A percentile compares a stretch with the other conserved stretches of the same genome.
Evolutionary conservation across 1,140 invertebrate genomes (phyloP).

Genomic region (Habropoda laboriosa): DNA sequence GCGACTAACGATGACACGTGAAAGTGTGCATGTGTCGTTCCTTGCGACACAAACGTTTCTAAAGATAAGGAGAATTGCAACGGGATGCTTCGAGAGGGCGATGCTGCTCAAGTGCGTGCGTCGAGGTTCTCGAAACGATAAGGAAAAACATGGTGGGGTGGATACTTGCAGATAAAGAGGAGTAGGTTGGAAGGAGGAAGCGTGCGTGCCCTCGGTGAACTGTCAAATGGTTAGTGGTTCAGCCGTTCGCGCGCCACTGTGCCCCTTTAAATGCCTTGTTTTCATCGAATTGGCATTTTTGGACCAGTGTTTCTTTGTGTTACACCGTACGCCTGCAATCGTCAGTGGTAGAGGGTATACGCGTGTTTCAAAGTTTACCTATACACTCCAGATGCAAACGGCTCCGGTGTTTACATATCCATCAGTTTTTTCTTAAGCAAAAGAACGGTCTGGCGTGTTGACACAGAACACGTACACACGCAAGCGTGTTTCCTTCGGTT

Average conservation of each 20-base stretch:
- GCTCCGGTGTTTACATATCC: conserved; percentile 20
- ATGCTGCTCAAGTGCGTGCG: no score
- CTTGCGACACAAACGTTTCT: background rate
- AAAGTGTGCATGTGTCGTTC: background rate
- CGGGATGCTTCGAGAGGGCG: conserved; percentile 16
- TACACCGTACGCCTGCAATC: background rate
- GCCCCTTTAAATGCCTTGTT: background rate
- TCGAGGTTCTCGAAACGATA: conserved; percentile 22
- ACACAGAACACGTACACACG: background rate
- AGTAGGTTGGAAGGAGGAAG: conserved; percentile 19
- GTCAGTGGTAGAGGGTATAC: no score
- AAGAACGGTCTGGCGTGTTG: background rate
- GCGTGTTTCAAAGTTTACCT: background rate
- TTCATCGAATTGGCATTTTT: background rate
- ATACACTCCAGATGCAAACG: background rate
- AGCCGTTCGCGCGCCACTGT: background rate
- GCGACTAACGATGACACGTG: conserved; percentile 39
- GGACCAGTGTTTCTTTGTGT: background rate
- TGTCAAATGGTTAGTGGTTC: conserved; percentile 45
- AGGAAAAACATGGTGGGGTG: background rate
- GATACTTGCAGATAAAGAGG: background rate
- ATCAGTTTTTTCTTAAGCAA: background rate
- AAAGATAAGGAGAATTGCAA: conserved; percentile 4
- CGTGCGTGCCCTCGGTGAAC: conserved; percentile 11
- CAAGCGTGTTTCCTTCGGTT: conserved; percentile 28